Conservation (phyloP, 2,797 vertebrate genomes). For the Discoglossus pictus region DNA sequence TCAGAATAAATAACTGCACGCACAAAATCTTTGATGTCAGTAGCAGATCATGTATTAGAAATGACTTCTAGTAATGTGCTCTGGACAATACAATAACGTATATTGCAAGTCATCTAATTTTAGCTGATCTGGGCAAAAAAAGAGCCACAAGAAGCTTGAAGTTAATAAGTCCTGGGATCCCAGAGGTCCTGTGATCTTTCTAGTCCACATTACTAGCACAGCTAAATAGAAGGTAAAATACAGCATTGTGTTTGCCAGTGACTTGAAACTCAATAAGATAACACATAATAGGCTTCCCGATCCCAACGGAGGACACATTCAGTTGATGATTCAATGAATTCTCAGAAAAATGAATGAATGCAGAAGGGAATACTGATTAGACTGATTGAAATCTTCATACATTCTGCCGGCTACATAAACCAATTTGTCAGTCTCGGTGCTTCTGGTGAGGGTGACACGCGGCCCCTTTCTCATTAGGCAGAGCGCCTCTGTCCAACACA, state of each 20-base stretch:
- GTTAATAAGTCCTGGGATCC: constrained; percentile 6
- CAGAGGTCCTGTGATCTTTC: neutral
- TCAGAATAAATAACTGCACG: too few species aligned
- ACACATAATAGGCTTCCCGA: constrained; percentile 25
- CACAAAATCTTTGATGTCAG: too few species aligned
- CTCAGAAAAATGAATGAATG: constrained; percentile 12
- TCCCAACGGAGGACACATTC: constrained; percentile 42
- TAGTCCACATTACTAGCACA: neutral
- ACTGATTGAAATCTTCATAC: constrained; percentile 25
- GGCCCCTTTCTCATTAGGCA: constrained; percentile 8
- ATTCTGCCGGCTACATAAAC: constrained; percentile 38
- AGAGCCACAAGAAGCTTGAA: constrained; percentile 6
- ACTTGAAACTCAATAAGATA: constrained; percentile 39
- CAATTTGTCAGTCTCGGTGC: constrained; percentile 46
- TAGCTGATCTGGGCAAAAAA: constrained; percentile 1
- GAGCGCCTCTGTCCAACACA: too few species aligned
- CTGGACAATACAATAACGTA: neutral
- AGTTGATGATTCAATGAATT: constrained; percentile 45
- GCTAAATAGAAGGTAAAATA: constrained; percentile 24
- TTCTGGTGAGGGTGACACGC: constrained; percentile 9
- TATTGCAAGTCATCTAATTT: neutral
- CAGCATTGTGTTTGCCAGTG: neutral
- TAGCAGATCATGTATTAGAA: neutral
- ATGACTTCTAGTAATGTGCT: neutral
- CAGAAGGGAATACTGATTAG: constrained; percentile 35